Conservation (phyloP, 2,888 invertebrate species). For the Cepaea hortensis region DNA sequence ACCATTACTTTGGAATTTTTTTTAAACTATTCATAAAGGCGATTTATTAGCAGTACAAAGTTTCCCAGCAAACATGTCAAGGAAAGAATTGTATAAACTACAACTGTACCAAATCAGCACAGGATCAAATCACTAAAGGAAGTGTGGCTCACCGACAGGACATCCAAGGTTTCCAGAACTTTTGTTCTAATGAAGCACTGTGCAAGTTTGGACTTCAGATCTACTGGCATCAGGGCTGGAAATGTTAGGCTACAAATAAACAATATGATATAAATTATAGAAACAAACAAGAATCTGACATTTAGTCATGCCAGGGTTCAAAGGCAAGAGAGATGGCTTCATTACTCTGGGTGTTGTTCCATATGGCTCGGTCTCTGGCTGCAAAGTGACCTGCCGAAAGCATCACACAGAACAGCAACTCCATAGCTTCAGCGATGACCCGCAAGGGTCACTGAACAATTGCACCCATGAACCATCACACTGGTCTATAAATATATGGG, state of each 20-base stretch:
- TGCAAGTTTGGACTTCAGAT: constrained; percentile 36
- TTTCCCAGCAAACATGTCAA: no score
- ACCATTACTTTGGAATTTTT: no score
- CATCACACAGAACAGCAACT: no score
- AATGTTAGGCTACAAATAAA: constrained; percentile 24
- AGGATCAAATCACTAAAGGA: neutral
- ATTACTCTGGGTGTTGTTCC: no score
- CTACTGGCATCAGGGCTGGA: constrained; percentile 43
- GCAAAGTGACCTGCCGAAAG: no score
- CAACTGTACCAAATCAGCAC: neutral
- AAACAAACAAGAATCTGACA: neutral
- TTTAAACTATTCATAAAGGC: no score
- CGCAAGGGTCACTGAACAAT: neutral
- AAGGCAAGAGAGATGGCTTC: neutral
- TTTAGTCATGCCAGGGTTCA: constrained; percentile 12
- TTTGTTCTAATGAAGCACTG: constrained; percentile 36
- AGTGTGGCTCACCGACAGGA: constrained; percentile 24
- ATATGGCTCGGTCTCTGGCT: no score
- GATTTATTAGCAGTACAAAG: no score
- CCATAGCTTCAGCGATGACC: no score
- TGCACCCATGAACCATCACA: no score
- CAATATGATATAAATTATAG: neutral
- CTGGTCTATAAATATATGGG: no score
- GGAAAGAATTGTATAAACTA: no score
- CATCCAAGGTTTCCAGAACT: constrained; percentile 30